Percentiles rank a stretch among this genome's conserved stretches.
Evolutionary conservation across 2,113 vertebrate species (phyloP).

Genomic region (Archocentrus centrarchus): DNA sequence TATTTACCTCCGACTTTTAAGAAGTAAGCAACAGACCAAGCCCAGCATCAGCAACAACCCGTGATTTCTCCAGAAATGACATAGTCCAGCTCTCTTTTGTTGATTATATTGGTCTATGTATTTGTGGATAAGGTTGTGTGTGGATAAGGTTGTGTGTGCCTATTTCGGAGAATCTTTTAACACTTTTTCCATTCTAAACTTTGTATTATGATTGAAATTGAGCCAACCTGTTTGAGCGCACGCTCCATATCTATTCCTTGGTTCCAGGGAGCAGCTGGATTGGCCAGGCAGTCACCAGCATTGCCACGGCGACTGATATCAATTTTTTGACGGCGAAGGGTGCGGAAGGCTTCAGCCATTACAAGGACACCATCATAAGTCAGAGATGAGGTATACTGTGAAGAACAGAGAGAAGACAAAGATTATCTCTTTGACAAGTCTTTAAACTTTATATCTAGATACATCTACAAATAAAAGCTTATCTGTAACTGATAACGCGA

Average conservation of each 20-base stretch:
- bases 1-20: background rate
- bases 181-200: background rate
- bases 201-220: background rate
- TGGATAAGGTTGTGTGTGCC: background rate
- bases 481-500: background rate
- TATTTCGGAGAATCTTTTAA: constrained; percentile 4
- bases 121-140: background rate
- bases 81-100: background rate
- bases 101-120: background rate
- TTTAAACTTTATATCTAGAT: background rate
- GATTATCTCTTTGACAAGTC: background rate
- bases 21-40: background rate
- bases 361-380: constrained; percentile 98
- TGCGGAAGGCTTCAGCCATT: constrained; percentile 98
- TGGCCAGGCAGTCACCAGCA: constrained; percentile 98
- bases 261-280: constrained; percentile 97
- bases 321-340: constrained; percentile 95
- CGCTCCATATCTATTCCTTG: constrained; percentile 99
- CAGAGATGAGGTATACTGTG: constrained; percentile 94
- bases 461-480: no score
- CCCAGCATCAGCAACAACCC: background rate
- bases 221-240: constrained; percentile 95
- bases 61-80: no score
- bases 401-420: background rate
- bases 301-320: constrained; percentile 98